A percentile compares a stretch with the other conserved stretches of the same genome.
phyloP scores from a whole-genome alignment of 2,797 vertebrate species.

The Triplophysa yarkandensis region DNA sequence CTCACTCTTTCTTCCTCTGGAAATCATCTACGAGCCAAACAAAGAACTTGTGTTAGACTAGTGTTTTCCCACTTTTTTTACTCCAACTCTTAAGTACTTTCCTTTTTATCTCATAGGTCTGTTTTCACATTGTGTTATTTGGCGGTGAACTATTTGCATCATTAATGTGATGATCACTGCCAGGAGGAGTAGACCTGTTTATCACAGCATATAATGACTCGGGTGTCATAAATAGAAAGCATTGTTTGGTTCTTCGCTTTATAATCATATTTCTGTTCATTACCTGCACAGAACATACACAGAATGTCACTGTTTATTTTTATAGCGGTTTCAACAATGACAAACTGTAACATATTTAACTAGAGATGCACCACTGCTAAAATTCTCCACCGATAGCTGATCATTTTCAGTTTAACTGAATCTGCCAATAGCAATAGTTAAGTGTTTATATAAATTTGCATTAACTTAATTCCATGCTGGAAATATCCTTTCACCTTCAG shows the following conservation, averaged over 20 bases:
- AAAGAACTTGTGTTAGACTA: not conserved
- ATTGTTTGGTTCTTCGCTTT: not conserved
- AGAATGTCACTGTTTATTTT: too few relatives aligned
- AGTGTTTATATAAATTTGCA: too few relatives aligned
- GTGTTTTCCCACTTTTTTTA: not conserved
- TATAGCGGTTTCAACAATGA: too few relatives aligned
- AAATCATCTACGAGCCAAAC: not conserved
- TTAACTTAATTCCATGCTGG: too few relatives aligned
- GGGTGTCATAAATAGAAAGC: constrained; percentile 1
- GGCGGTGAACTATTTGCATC: constrained; percentile 4
- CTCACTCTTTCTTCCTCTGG: too few relatives aligned
- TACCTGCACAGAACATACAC: not conserved
- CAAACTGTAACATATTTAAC: too few relatives aligned
- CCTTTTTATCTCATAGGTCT: not conserved
- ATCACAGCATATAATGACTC: not conserved
- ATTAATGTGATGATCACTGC: not conserved
- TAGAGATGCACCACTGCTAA: too few relatives aligned
- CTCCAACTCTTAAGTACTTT: not conserved
- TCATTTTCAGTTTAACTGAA: too few relatives aligned
- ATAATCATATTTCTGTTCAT: not conserved
- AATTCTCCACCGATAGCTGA: too few relatives aligned
- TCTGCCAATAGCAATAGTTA: too few relatives aligned
- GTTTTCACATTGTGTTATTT: not conserved
- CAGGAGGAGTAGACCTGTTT: not conserved
- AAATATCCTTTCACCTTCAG: too few relatives aligned